Evolutionary conservation across 2,888 invertebrate species (phyloP).

Genomic region (Macroteleia sp.): DNA sequence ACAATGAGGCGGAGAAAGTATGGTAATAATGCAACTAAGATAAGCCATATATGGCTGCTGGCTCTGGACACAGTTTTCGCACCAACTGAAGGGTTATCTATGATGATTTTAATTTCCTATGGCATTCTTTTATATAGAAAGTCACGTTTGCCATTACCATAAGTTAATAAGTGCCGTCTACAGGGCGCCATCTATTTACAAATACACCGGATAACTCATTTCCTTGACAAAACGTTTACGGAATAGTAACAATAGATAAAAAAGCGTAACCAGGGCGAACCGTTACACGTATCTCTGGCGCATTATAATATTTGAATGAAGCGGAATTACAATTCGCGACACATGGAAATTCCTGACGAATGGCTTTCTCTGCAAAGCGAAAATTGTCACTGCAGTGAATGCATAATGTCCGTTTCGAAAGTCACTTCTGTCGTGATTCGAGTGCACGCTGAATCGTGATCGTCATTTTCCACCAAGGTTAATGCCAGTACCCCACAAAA

Average conservation of each 20-base stretch:
- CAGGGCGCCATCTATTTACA: conserved; percentile 28
- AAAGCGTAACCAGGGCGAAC: conserved; percentile 32
- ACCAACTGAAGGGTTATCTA: background rate
- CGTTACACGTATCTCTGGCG: conserved; percentile 31
- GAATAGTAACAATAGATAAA: conserved; percentile 42
- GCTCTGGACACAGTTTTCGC: conserved; percentile 13
- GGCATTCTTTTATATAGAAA: background rate
- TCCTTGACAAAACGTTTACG: conserved; percentile 30
- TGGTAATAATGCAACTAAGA: conserved; percentile 13
- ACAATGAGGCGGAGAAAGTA: conserved; percentile 44
- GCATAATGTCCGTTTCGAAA: conserved; percentile 43
- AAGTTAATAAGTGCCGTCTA: conserved; percentile 19
- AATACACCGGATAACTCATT: conserved; percentile 33
- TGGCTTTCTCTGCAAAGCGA: conserved; percentile 34
- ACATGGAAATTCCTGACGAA: conserved; percentile 33
- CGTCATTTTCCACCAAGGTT: conserved; percentile 49
- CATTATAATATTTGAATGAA: conserved; percentile 35
- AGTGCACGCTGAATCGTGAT: conserved; percentile 26
- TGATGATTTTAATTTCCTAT: background rate
- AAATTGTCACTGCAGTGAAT: conserved; percentile 51
- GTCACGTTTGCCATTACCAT: conserved; percentile 5
- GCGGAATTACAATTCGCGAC: conserved; percentile 47
- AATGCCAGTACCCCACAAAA: conserved; percentile 4
- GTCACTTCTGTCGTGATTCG: conserved; percentile 31
- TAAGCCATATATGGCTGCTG: too few relatives aligned